Conservation (phyloP, 2,113 vertebrate species). For the Kobus ellipsiprymnus region DNA sequence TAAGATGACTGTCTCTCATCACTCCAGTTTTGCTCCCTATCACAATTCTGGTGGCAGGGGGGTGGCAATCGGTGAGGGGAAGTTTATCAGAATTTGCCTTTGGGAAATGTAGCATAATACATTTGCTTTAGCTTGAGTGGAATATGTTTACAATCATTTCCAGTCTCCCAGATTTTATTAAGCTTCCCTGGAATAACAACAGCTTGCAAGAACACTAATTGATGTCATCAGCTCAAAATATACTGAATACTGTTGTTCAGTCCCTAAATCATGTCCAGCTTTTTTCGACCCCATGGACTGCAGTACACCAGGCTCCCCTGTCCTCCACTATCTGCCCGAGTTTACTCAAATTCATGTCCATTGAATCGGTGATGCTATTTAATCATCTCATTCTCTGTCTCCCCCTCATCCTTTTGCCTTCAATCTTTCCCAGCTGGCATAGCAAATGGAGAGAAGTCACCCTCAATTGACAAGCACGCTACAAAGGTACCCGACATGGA, state of each 20-base stretch:
- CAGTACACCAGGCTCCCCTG: neutral
- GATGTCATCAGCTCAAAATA: neutral
- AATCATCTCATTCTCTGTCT: neutral
- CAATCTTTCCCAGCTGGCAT: neutral
- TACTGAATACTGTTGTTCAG: neutral
- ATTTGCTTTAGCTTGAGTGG: neutral
- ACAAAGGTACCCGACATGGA: neutral
- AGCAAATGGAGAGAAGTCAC: neutral
- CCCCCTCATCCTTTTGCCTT: neutral
- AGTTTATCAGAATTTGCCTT: neutral
- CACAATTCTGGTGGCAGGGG: neutral
- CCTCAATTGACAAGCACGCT: neutral
- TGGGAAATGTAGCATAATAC: neutral
- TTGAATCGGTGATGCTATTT: neutral
- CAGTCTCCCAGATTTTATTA: neutral
- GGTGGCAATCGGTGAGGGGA: fast-evolving
- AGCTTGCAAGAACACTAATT: neutral
- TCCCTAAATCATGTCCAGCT: neutral
- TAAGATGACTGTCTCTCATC: neutral
- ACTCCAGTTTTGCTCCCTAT: neutral
- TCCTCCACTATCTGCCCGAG: neutral
- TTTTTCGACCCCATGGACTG: neutral
- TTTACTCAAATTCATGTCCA: neutral
- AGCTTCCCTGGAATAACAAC: neutral
- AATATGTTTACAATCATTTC: neutral